Base-by-base conservation (phyloP, 1,140 invertebrate genomes). In the Phthorimaea operculella region DNA sequence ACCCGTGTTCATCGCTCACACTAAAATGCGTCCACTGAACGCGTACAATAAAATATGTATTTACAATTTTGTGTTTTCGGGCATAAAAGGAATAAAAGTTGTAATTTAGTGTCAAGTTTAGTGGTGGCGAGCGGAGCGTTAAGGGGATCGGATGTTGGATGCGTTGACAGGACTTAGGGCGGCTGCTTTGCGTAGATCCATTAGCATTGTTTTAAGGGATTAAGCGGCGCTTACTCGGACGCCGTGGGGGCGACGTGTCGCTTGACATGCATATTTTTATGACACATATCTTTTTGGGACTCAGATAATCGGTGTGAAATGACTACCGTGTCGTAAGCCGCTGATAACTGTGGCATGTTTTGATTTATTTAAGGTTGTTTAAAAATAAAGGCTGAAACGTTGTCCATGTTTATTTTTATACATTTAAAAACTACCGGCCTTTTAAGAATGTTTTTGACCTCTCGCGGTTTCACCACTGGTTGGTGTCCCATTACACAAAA, bases 151-250 rank as follows among this genome's bases (percentile, higher is more conserved):
- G 64, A 67, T 75, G 70, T 75, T 72, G 67, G 71, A 75, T 67
- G 64, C 73, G 76, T 63, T 83, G 82, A 85, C 82, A 82, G 79
- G 79, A 76, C 65, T 79, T 72, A 70, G 60, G 62, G 71, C 76
- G 79, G 77, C 65, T 59, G 64, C 76, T 79, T 76, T 66, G 72
- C 76, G 67, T 73, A 73, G 68, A 73, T 80, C 81, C 81, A 84
- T 84, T 84, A 84, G 81, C 79, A 84, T 84, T 82, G 81, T 84
- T 84, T 84, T 76, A 81, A 79, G 68, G 81, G 81, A 83, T 84
- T 84, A 84, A 73, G 64, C 63, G 74, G 62, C 66, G 74, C 68
- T 80, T 80, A 72, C 65, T 63, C 63, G 65, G 58, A 1, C 54
- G 55, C 68, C 62, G 60, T 62, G 66, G 67, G 63, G 71, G 63